These are phyloP conservation scores for Monochamus alternatus DNA, from an alignment of 2,888 invertebrate genomes.

Conservation along the genomic window DNA sequence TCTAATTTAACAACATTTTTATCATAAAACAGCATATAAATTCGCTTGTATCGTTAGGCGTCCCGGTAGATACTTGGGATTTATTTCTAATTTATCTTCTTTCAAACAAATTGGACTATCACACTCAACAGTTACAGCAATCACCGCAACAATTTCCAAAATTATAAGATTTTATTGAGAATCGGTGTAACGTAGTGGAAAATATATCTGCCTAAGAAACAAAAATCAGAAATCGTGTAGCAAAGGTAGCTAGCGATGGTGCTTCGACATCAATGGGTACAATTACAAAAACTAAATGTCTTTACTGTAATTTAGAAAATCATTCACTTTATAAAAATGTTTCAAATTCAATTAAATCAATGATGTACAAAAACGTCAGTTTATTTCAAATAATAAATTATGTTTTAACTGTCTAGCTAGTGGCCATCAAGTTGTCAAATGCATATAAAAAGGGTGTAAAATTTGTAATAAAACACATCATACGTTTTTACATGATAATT, in stretches of 20 bases:
- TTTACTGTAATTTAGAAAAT: not conserved
- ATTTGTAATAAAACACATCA: slow-evolving; percentile 73
- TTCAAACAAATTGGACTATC: too few species aligned
- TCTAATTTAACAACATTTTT: not conserved
- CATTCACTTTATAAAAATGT: slow-evolving; percentile 23
- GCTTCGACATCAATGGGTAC: not conserved
- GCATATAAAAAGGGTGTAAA: slow-evolving; percentile 65
- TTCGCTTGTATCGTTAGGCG: not conserved
- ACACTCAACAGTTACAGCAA: too few species aligned
- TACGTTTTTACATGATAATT: slow-evolving; percentile 14
- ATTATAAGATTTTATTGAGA: too few species aligned
- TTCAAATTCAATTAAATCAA: slow-evolving; percentile 7
- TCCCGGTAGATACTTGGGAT: not conserved
- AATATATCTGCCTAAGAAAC: not conserved
- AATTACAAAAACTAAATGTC: not conserved
- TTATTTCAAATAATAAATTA: too few species aligned
- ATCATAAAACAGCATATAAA: slow-evolving; percentile 13
- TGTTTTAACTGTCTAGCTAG: slow-evolving; percentile 33
- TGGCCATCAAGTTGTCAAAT: slow-evolving; percentile 10
- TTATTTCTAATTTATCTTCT: too few species aligned
- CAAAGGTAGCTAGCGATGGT: not conserved
- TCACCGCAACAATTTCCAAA: too few species aligned
- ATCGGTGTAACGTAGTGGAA: not conserved
- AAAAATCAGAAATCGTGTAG: not conserved
- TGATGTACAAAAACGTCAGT: slow-evolving; percentile 18